These are phyloP conservation scores for Xerus inauris DNA, from an alignment of 2,113 vertebrate genomes.

Conservation along the genomic window DNA sequence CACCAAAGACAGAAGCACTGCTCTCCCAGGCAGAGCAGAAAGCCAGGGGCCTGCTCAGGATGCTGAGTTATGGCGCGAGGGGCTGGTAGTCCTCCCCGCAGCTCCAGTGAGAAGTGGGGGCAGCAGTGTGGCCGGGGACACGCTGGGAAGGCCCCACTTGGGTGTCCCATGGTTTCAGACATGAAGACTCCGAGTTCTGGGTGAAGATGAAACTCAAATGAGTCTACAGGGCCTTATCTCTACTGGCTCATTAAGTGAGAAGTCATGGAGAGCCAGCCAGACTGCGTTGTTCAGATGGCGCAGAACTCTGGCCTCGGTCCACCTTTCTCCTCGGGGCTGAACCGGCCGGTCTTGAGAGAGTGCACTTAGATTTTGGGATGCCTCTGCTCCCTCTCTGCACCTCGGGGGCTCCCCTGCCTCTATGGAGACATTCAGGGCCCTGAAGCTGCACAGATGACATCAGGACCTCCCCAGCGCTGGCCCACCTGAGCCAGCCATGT, in stretches of 20 bases:
- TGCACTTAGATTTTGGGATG: not conserved
- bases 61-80: not conserved
- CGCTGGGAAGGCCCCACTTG: not conserved
- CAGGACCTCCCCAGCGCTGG: too few species aligned
- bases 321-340: not conserved
- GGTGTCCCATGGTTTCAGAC: not conserved
- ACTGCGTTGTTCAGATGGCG: conserved; percentile 13
- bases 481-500: not conserved
- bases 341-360: not conserved
- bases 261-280: too few species aligned
- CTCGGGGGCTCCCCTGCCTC: not conserved
- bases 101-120: not conserved
- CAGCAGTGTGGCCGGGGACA: not conserved
- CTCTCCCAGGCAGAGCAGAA: not conserved
- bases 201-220: conserved; percentile 44
- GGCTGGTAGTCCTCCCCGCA: not conserved
- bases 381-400: not conserved
- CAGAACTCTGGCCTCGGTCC: not conserved
- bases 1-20: not conserved
- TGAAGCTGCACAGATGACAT: not conserved
- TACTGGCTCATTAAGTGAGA: not conserved
- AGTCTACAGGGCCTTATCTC: conserved; percentile 37
- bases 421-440: not conserved
- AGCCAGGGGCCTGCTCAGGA: not conserved
- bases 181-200: not conserved